These are phyloP conservation scores for Tenodera sinensis DNA, from an alignment of 2,888 invertebrate species.

Conservation along the genomic window DNA sequence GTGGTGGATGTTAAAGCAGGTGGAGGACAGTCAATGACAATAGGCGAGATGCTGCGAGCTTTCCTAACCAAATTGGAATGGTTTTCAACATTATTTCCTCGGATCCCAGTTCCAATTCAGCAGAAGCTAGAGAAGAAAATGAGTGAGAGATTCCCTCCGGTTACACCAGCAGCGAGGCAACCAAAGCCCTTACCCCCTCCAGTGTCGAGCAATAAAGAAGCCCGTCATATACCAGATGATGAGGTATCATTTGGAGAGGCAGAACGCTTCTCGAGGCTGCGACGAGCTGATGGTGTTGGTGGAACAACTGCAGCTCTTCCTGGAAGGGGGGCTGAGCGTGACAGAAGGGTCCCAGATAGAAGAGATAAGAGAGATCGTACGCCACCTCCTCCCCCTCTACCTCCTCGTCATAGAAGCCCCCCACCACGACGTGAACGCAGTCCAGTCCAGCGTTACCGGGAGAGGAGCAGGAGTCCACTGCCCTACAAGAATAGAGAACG, in stretches of 20 bases:
- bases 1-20: conserved; percentile 98
- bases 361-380: conserved; percentile 28
- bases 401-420: conserved; percentile 40
- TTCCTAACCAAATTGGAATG: conserved; percentile 96
- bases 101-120: conserved; percentile 96
- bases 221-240: conserved; percentile 44
- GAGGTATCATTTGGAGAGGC: conserved; percentile 48
- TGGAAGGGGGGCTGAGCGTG: conserved; percentile 37
- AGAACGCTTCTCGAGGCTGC: conserved; percentile 37
- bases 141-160: conserved; percentile 57
- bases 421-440: conserved; percentile 34
- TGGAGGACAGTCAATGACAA: conserved; percentile 87
- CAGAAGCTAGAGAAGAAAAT: conserved; percentile 82
- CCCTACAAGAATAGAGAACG: conserved; percentile 14
- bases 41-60: conserved; percentile 89
- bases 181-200: conserved; percentile 35
- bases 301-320: conserved; percentile 37
- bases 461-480: conserved; percentile 34
- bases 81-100: conserved; percentile 97
- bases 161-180: conserved; percentile 39
- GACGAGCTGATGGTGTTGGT: conserved; percentile 26
- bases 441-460: conserved; percentile 38
- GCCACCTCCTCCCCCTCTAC: conserved; percentile 37
- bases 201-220: conserved; percentile 35
- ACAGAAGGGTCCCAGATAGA: conserved; percentile 34